Percentiles rank a stretch among this genome's conserved stretches.
These are phyloP conservation scores for Brevimyrus niger DNA, from an alignment of 2,113 vertebrate genomes.

Conservation along the genomic window DNA sequence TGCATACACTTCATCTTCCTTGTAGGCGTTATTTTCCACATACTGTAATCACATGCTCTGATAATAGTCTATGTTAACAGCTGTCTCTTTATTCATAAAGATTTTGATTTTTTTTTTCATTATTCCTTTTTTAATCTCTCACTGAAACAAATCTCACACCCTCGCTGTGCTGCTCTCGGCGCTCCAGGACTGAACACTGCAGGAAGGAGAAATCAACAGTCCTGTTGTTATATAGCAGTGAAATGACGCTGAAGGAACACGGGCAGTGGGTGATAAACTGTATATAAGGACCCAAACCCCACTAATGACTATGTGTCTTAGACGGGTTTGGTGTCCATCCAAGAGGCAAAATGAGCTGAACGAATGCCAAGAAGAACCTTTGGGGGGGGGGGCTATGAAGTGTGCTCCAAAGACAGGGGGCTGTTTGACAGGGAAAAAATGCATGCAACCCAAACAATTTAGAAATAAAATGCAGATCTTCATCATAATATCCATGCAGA, in stretches of 20 bases:
- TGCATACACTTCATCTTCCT: background rate
- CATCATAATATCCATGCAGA: no score
- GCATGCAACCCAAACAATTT: background rate
- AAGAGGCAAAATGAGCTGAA: slow-evolving; percentile 12
- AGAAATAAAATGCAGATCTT: background rate
- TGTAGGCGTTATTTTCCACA: background rate
- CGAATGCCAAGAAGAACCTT: background rate
- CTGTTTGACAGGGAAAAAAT: background rate
- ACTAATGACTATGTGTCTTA: slow-evolving; percentile 15
- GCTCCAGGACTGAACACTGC: background rate
- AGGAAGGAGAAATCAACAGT: background rate
- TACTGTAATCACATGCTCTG: background rate
- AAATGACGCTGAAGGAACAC: background rate
- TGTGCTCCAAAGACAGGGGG: background rate
- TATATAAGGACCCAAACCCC: background rate
- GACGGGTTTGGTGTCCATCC: slow-evolving; percentile 2
- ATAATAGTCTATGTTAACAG: background rate
- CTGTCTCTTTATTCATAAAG: background rate
- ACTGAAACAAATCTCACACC: background rate
- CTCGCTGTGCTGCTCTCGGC: background rate
- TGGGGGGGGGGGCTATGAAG: background rate
- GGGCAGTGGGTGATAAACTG: background rate
- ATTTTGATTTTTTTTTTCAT: background rate
- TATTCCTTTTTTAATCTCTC: background rate
- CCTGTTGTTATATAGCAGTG: background rate